These are phyloP conservation scores for Drosophila rhopaloa DNA, from an alignment of 1,140 invertebrate species.

Conservation along the genomic window DNA sequence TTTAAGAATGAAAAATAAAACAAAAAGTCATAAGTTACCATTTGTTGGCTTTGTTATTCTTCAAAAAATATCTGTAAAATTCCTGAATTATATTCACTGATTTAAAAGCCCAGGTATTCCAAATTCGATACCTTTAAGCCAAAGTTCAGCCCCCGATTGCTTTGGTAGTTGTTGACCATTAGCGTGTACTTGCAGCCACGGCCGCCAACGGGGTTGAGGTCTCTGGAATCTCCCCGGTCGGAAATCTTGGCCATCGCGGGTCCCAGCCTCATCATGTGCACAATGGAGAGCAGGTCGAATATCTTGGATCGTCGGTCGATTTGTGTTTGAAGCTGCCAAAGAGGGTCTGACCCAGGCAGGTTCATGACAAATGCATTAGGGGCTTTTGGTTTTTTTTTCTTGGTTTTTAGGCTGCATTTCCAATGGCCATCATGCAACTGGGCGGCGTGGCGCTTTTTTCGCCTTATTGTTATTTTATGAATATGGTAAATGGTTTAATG, in stretches of 20 bases:
- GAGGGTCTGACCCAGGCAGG: conserved; percentile 53
- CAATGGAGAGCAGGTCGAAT: conserved; percentile 80
- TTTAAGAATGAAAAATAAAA: no score
- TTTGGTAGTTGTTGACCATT: conserved; percentile 72
- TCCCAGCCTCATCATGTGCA: conserved; percentile 72
- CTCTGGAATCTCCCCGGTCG: conserved; percentile 33
- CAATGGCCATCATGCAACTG: conserved; percentile 32
- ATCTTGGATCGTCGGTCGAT: conserved; percentile 50
- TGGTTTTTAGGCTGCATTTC: conserved; percentile 20
- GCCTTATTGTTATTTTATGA: conserved; percentile 78
- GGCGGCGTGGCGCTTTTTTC: conserved; percentile 48
- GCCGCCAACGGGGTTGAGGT: conserved; percentile 77
- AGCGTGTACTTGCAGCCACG: conserved; percentile 71
- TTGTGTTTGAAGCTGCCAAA: conserved; percentile 40
- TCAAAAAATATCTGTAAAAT: no score
- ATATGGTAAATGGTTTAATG: conserved; percentile 82
- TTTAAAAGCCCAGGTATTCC: neutral
- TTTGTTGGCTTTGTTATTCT: no score
- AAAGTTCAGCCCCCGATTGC: neutral
- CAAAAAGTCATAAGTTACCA: no score
- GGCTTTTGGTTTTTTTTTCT: conserved; percentile 22
- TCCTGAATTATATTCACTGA: no score
- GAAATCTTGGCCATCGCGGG: conserved; percentile 15
- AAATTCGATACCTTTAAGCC: neutral
- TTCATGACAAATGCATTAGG: conserved; percentile 82